Evolutionary conservation across 2,888 invertebrate species (phyloP).

Genomic region (Cotesia congregata): DNA sequence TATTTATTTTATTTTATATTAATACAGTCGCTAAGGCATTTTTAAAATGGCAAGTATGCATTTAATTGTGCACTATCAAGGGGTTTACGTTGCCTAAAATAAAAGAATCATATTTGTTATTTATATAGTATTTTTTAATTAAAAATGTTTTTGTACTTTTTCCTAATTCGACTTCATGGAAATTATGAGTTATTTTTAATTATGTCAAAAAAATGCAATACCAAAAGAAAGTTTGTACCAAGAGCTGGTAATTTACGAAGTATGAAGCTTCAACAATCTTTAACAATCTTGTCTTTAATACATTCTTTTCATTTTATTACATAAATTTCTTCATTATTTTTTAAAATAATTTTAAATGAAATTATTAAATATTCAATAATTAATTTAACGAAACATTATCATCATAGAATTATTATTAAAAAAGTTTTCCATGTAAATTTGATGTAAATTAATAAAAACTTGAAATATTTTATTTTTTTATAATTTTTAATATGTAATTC

Average conservation of each 20-base stretch:
- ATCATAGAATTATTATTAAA: not conserved
- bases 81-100: conserved; percentile 49
- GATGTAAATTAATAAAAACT: too few species aligned
- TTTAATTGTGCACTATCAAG: conserved; percentile 58
- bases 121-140: conserved; percentile 38
- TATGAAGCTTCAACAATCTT: conserved; percentile 44
- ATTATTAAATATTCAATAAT: not conserved
- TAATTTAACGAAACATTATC: not conserved
- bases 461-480: too few species aligned
- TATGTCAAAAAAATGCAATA: conserved; percentile 43
- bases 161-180: conserved; percentile 27
- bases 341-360: not conserved
- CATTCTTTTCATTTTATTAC: not conserved
- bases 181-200: conserved; percentile 22
- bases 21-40: conserved; percentile 65
- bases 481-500: too few species aligned
- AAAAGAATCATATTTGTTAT: conserved; percentile 49
- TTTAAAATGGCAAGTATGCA: conserved; percentile 68
- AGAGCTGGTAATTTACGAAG: conserved; percentile 41
- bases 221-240: conserved; percentile 39
- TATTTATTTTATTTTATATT: conserved; percentile 52
- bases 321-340: not conserved
- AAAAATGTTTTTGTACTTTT: conserved; percentile 38
- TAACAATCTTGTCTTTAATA: not conserved
- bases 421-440: too few species aligned